These are phyloP conservation scores for Pontoporia blainvillei DNA, from an alignment of 2,113 vertebrate genomes.

Conservation along the genomic window DNA sequence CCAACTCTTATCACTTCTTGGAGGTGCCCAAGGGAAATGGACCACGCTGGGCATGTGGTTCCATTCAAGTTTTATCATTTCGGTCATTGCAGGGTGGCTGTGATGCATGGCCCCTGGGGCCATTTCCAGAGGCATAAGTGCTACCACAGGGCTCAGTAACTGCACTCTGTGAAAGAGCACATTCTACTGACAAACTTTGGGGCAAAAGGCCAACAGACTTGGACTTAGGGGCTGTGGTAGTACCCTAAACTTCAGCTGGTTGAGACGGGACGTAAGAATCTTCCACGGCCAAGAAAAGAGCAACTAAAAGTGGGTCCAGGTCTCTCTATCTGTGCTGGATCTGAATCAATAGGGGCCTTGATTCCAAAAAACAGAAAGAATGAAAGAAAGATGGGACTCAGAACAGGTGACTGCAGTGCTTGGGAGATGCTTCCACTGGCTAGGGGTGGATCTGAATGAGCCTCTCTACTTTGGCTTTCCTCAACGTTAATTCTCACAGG, in stretches of 20 bases:
- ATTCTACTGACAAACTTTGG: not conserved
- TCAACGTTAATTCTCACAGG: not conserved
- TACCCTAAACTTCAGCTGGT: not conserved
- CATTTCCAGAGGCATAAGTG: not conserved
- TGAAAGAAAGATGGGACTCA: not conserved
- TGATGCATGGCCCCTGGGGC: not conserved
- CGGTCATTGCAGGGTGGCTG: not conserved
- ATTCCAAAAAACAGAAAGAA: not conserved
- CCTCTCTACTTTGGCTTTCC: not conserved
- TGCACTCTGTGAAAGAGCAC: not conserved
- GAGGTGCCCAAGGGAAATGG: not conserved
- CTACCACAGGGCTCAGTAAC: not conserved
- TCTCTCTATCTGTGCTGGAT: not conserved
- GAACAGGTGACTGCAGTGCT: not conserved
- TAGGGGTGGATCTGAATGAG: rapidly evolving
- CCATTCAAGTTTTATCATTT: too few species aligned
- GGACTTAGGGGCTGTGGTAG: not conserved
- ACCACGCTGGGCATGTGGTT: rapidly evolving
- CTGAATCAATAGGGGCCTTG: not conserved
- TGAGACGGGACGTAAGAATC: too few species aligned
- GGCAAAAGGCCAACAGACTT: not conserved
- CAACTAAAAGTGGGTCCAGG: too few species aligned
- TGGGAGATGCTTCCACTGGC: not conserved
- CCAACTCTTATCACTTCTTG: not conserved
- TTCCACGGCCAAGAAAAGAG: rapidly evolving